Base-by-base conservation (phyloP, 2,113 vertebrate species). In the Atrichornis clamosus region DNA sequence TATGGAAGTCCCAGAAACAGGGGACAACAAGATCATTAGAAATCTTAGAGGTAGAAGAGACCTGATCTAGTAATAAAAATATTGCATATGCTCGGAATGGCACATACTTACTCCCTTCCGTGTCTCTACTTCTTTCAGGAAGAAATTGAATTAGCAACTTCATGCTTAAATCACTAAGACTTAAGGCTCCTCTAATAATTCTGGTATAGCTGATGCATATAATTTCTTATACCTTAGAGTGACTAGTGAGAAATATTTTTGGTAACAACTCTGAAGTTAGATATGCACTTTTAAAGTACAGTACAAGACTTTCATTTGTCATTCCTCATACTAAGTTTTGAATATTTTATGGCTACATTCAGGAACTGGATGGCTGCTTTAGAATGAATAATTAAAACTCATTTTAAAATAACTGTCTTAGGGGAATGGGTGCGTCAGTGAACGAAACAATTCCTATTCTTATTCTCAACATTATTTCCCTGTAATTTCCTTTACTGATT, bases 371-470 rank as follows among this genome's bases (percentile, higher is more conserved):
- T 78, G 58, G 47, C 84, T 93, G 44, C 58, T 78, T 93, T 68
- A 65, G 67, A 84, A 96, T 95, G 68, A 96, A 97, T 94, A 95
- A 97, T 95, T 96, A 87, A 96, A 96, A 63, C 37, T 79, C 18
- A 69, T 94, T 95, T 94, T 63, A 91, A 94, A 93, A 94, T 91
- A 96, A 77, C 84, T 70, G 18, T 89, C 93, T 96, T 63, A 84
- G 44, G 81, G 78, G 91, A 96, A 89, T 91, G 73, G 75, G 86
- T 91, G 85, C 90, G 88, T 93, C 75, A 46, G 49, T 88, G 84
- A 95, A 90, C 81, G 84, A 92, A 95, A 94, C 74, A 91, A 92
- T 82, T 83, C 88, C 80, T 85, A 68, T 78, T 94, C 42, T 37
- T 75, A 47, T 81, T 96, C 64, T 69, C 23, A 92, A 53, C 20